phyloP scores from a whole-genome alignment of 2,797 vertebrate genomes.

The Enteromius thamalakanensis region DNA sequence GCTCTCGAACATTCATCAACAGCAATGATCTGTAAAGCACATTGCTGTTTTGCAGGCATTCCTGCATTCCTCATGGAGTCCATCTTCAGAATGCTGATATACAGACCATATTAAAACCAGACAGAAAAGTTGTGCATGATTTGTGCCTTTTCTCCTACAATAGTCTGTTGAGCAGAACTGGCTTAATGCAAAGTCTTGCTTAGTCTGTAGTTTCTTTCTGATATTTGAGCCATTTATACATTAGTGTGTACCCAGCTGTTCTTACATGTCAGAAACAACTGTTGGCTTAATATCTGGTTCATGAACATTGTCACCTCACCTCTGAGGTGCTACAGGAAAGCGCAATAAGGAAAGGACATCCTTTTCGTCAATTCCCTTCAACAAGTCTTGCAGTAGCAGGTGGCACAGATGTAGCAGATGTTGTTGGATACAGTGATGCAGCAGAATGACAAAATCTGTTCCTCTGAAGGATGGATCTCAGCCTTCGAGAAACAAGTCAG shows the following conservation, averaged over 20 bases:
- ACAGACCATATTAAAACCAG: neutral
- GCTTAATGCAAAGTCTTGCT: neutral
- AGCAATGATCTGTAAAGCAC: neutral
- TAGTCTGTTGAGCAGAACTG: neutral
- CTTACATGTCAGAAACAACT: neutral
- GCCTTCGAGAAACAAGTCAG: neutral
- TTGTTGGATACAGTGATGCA: neutral
- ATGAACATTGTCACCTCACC: neutral
- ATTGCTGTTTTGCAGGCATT: neutral
- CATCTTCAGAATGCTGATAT: neutral
- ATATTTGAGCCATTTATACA: neutral
- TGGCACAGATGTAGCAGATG: slow-evolving; percentile 17
- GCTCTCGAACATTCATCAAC: neutral
- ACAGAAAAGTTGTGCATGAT: neutral
- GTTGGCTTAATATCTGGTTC: neutral
- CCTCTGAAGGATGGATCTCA: slow-evolving; percentile 24
- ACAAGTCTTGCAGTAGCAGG: slow-evolving; percentile 20
- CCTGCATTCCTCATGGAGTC: neutral
- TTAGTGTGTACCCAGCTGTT: neutral
- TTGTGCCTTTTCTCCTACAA: neutral
- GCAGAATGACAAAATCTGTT: slow-evolving; percentile 3
- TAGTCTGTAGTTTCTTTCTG: neutral
- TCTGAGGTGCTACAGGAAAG: neutral
- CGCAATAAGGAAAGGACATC: neutral
- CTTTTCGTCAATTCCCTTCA: neutral